Conservation (phyloP, 2,113 vertebrate species). For the Actenoides hombroni region DNA sequence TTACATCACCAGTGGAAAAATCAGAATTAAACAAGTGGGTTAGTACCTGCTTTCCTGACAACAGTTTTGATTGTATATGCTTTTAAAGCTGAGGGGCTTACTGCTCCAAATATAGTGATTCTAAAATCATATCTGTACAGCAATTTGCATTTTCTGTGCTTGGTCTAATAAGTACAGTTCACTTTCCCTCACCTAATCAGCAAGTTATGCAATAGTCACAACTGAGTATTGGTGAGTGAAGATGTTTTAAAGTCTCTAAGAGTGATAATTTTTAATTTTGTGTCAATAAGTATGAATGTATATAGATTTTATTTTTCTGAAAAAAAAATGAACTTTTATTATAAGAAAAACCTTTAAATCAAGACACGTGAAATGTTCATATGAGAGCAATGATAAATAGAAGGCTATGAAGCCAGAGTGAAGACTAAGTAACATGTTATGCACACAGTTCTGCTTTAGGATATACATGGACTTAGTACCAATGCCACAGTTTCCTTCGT, state of each 20-base stretch:
- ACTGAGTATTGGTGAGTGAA: background rate
- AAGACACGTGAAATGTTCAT: background rate
- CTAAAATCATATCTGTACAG: background rate
- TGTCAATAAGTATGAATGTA: background rate
- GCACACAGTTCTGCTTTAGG: background rate
- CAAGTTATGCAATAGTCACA: background rate
- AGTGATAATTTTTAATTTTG: background rate
- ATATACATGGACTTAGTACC: background rate
- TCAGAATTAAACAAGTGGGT: background rate
- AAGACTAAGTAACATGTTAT: background rate
- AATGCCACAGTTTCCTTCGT: background rate
- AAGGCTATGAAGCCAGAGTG: background rate
- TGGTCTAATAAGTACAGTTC: background rate
- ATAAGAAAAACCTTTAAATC: background rate
- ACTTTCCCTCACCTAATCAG: background rate
- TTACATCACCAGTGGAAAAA: background rate
- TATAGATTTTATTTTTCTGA: background rate
- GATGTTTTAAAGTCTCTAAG: background rate
- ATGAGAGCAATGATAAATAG: background rate
- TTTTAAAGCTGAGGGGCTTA: background rate
- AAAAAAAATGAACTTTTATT: background rate
- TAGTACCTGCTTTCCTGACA: background rate
- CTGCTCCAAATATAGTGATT: background rate
- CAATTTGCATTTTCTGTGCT: background rate
- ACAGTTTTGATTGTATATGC: background rate